Conservation (phyloP, 2,888 invertebrate genomes). For the Drosophila pegasa region DNA sequence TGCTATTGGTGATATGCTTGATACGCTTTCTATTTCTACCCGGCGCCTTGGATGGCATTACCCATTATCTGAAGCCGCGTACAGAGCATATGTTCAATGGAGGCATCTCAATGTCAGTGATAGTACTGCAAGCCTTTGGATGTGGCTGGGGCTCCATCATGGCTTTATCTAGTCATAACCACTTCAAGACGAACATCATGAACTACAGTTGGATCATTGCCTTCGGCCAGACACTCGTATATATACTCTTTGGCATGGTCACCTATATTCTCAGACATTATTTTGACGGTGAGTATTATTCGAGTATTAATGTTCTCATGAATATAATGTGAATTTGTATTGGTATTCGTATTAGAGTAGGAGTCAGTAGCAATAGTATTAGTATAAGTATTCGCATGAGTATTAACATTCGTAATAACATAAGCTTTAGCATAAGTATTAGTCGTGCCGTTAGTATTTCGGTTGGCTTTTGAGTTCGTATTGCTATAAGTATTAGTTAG, state of each 20-base stretch:
- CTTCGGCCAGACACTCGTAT: conserved; percentile 69
- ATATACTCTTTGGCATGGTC: conserved; percentile 86
- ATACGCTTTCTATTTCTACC: conserved; percentile 76
- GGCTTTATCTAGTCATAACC: conserved; percentile 93
- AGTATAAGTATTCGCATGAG: too few relatives aligned
- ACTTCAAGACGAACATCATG: conserved; percentile 89
- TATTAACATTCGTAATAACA: too few relatives aligned
- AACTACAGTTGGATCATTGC: conserved; percentile 76
- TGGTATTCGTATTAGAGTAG: conserved; percentile 48
- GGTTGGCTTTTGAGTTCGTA: too few relatives aligned
- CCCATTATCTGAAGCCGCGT: conserved; percentile 39
- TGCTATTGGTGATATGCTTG: conserved; percentile 63
- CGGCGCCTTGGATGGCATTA: conserved; percentile 54
- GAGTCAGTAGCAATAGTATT: too few relatives aligned
- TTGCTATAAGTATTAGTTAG: too few relatives aligned
- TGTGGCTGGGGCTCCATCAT: conserved; percentile 93
- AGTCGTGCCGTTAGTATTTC: too few relatives aligned
- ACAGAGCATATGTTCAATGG: conserved; percentile 7
- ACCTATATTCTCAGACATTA: conserved; percentile 89
- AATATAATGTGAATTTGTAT: not conserved
- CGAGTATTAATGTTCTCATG: not conserved
- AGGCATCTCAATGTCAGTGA: conserved; percentile 42
- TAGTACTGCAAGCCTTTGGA: conserved; percentile 90
- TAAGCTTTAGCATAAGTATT: too few relatives aligned
- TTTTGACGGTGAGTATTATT: conserved; percentile 82